These are phyloP conservation scores for Tupaia tana DNA, from an alignment of 2,113 vertebrate genomes.

Conservation along the genomic window DNA sequence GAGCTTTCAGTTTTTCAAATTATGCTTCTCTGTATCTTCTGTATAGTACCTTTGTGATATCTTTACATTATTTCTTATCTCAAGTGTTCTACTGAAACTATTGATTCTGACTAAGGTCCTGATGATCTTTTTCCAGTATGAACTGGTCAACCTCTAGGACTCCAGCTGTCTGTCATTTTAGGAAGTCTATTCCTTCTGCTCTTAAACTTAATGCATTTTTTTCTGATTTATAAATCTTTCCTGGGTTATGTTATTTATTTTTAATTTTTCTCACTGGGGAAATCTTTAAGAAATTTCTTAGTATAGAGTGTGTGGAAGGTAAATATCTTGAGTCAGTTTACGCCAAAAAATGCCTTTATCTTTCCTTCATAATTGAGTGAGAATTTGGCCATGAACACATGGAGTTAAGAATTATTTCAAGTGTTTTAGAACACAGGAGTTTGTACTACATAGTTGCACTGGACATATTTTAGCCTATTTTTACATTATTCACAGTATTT, in stretches of 20 bases:
- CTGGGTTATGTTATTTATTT: background rate
- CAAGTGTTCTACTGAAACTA: background rate
- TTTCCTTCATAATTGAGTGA: background rate
- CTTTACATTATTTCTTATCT: background rate
- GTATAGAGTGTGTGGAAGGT: background rate
- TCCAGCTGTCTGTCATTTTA: background rate
- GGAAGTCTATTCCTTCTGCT: background rate
- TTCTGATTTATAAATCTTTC: background rate
- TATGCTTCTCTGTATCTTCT: background rate
- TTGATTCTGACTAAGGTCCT: background rate
- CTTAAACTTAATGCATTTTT: background rate
- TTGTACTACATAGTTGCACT: background rate
- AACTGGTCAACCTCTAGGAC: background rate
- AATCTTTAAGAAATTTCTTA: background rate
- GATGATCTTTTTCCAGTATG: background rate
- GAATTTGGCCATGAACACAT: background rate
- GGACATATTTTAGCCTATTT: background rate
- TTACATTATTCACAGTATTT: background rate
- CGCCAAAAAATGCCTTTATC: background rate
- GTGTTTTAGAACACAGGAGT: background rate
- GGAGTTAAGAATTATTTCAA: constrained; percentile 20
- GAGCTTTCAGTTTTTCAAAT: background rate
- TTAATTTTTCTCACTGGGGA: background rate
- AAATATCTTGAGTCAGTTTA: background rate
- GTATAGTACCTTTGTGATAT: background rate